A percentile compares a stretch with the other conserved stretches of the same genome.
These are phyloP conservation scores for Leptodactylus fallax DNA, from an alignment of 2,797 vertebrate genomes.

Conservation along the genomic window DNA sequence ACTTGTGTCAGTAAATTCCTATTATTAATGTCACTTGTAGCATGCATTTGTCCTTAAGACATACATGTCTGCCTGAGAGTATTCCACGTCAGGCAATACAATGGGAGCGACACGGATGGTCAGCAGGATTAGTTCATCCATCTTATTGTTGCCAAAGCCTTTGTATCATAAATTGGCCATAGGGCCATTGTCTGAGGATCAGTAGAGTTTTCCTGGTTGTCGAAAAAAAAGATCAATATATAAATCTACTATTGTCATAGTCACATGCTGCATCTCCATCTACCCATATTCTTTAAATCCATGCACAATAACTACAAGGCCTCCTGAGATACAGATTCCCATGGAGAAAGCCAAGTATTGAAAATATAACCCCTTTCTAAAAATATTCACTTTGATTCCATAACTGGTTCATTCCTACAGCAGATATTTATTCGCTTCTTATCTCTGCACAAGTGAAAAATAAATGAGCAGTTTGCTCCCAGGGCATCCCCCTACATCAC, in stretches of 20 bases:
- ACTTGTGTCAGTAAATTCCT: no score
- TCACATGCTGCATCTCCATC: not conserved
- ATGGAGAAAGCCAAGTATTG: not conserved
- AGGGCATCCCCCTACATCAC: not conserved
- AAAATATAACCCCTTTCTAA: not conserved
- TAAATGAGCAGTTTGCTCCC: not conserved
- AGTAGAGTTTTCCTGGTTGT: no score
- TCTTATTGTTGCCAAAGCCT: not conserved
- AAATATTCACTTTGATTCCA: constrained; percentile 1
- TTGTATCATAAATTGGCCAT: not conserved
- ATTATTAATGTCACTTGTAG: no score
- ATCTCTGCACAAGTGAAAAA: constrained; percentile 14
- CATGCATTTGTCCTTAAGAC: no score
- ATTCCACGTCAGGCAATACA: not conserved
- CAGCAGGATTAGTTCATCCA: no score
- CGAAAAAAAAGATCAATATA: not conserved
- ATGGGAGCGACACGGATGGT: no score
- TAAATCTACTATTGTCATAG: not conserved
- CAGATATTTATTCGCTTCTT: not conserved
- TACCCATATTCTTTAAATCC: not conserved
- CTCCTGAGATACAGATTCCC: not conserved
- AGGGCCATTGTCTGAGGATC: not conserved
- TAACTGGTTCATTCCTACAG: not conserved
- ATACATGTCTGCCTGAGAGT: not conserved
- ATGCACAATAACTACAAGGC: not conserved